These are phyloP conservation scores for Montipora efflorescens DNA, from an alignment of 64 coral and sea anemone species.

Conservation along the genomic window DNA sequence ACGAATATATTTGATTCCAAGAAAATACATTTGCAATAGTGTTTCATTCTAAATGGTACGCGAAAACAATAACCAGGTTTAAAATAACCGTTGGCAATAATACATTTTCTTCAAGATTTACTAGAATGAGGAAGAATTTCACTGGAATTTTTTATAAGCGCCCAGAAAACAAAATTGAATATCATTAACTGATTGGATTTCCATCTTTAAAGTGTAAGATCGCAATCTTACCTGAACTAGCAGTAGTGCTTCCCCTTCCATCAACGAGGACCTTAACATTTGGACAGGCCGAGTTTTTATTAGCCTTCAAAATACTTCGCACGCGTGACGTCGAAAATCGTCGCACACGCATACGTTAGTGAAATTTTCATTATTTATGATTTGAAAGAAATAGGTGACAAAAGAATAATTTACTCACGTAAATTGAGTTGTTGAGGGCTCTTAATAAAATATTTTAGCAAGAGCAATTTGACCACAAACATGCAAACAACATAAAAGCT, in stretches of 20 bases:
- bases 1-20: background rate
- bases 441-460: background rate
- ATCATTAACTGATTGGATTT: background rate
- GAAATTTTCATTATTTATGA: constrained; percentile 50
- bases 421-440: background rate
- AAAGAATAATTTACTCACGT: background rate
- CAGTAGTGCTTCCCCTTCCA: constrained; percentile 15
- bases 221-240: background rate
- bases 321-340: constrained; percentile 1
- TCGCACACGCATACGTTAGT: background rate
- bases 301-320: background rate
- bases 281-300: background rate
- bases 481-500: background rate
- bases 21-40: background rate
- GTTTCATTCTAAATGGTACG: background rate
- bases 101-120: background rate
- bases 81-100: background rate
- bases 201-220: background rate
- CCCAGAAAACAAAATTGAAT: background rate
- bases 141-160: too few species aligned
- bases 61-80: background rate
- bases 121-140: too few species aligned
- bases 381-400: background rate
- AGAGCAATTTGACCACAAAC: background rate
- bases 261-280: background rate